Base-by-base conservation (phyloP, 37 sponge, comb jelly and placozoan genomes). In the Cladorhizidae sp. region DNA sequence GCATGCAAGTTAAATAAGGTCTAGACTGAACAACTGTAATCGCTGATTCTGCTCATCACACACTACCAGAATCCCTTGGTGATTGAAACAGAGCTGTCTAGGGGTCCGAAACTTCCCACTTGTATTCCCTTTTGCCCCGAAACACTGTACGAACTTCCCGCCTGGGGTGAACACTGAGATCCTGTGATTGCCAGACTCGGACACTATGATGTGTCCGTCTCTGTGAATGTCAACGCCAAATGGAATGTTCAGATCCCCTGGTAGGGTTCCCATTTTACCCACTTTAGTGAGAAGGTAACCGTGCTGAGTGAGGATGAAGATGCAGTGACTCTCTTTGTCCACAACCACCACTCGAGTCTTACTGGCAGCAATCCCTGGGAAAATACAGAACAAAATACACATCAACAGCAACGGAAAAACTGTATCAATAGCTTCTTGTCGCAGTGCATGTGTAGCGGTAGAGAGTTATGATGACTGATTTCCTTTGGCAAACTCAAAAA, bases 141-240 rank as follows among this genome's bases (percentile, higher is more conserved):
- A 77, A 77, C 85, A 85, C 6, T 54, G 1, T 7, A 82, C 20
- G 51, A 75, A 83, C 57, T 74, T 64, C 5, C 84, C 84, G 5
- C 41, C 43, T 3, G 64, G 18, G 3, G n/a, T n/a, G n/a, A n/a
- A n/a, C n/a, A n/a, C n/a, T n/a, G n/a, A n/a, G n/a, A n/a, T n/a
- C n/a, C n/a, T 61, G 75, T 83, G 84, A 29, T 83, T 83, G 1
- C 84, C 84, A 54, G 70, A 63, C 57, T 83, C 84, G 20, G 75
- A 74, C 28, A 83, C 58, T 14, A 68, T 31, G 52, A 83, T 83
- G 54, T 75, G 62, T 22, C 84, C 75, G 21, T 83, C 31, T 5
- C 39, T 68, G 57, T 75, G 70, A 1, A 83, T 43, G 33, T 76
- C 76, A 12, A 83, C 67, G 0, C 84, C 84, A 67, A 26, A 75